Conservation (phyloP, 2,113 vertebrate genomes). For the Otolemur garnettii region DNA sequence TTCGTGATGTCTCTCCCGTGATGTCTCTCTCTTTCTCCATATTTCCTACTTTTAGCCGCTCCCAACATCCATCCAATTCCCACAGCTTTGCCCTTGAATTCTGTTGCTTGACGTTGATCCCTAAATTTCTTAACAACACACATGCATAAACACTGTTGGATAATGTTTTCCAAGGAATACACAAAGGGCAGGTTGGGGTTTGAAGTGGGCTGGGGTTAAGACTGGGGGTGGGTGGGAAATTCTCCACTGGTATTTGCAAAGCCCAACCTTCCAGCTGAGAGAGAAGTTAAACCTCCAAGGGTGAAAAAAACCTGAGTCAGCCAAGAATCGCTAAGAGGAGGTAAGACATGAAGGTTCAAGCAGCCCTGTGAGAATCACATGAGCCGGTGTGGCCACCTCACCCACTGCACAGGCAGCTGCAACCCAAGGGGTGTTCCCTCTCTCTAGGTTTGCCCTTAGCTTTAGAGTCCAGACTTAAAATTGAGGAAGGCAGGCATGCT, state of each 20-base stretch:
- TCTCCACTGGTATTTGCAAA: neutral
- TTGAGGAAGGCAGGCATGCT: neutral
- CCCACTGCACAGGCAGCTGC: neutral
- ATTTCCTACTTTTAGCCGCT: slow-evolving; percentile 1
- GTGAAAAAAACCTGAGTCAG: slow-evolving; percentile 3
- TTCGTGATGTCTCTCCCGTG: neutral
- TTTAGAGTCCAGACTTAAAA: neutral
- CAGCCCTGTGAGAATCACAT: neutral
- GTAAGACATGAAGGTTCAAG: neutral
- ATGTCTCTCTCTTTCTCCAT: neutral
- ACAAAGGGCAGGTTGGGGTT: neutral
- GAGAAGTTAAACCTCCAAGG: neutral
- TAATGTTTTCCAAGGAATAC: slow-evolving; percentile 37
- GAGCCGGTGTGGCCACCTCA: neutral
- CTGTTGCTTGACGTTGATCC: neutral
- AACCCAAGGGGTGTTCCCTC: neutral
- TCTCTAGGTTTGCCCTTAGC: neutral
- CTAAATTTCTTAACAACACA: neutral
- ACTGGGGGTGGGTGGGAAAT: neutral
- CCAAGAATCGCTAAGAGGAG: neutral
- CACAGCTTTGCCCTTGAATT: slow-evolving; percentile 49
- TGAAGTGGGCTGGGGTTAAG: neutral
- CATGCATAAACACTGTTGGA: neutral
- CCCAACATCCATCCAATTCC: neutral
- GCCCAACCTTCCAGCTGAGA: slow-evolving; percentile 26